Percentiles rank a stretch among this genome's conserved stretches.
Conservation (phyloP, 2,888 invertebrate genomes). For the Lasioglossum figueresi region DNA sequence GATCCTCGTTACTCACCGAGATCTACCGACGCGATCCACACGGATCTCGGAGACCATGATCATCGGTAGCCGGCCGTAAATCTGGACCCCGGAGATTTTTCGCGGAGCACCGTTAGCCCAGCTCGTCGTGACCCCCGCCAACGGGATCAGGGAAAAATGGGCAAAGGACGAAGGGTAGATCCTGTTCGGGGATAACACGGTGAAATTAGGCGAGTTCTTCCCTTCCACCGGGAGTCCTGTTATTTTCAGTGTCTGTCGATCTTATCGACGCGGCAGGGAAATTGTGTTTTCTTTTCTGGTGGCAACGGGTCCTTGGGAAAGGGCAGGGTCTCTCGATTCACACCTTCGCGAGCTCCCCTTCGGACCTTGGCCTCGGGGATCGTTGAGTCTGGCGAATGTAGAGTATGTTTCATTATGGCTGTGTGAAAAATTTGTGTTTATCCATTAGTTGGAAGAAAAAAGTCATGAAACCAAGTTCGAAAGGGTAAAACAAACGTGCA, state of each 20-base stretch:
- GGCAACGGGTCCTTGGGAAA: slow-evolving; percentile 12
- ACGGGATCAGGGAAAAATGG: neutral
- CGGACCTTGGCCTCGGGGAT: neutral
- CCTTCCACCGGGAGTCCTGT: neutral
- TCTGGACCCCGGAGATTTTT: neutral
- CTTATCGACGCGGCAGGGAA: neutral
- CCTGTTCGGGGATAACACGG: neutral
- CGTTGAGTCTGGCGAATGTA: neutral
- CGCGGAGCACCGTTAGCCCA: neutral
- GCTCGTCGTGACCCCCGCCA: neutral
- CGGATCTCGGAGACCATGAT: neutral
- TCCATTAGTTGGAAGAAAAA: too few species aligned
- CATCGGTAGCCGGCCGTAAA: slow-evolving; percentile 9
- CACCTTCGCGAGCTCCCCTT: neutral
- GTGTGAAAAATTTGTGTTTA: too few species aligned
- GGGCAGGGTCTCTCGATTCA: neutral
- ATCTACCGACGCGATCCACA: neutral
- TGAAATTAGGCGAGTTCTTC: slow-evolving; percentile 10
- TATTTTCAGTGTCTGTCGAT: neutral
- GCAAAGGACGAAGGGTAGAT: slow-evolving; percentile 1
- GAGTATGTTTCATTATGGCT: too few species aligned
- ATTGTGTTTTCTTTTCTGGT: slow-evolving; percentile 1
- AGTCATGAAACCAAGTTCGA: too few species aligned
- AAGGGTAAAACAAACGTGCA: too few species aligned
- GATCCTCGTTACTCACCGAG: slow-evolving; percentile 5